These are phyloP conservation scores for Thymelicus sylvestris DNA, from an alignment of 2,888 invertebrate genomes.

Conservation along the genomic window DNA sequence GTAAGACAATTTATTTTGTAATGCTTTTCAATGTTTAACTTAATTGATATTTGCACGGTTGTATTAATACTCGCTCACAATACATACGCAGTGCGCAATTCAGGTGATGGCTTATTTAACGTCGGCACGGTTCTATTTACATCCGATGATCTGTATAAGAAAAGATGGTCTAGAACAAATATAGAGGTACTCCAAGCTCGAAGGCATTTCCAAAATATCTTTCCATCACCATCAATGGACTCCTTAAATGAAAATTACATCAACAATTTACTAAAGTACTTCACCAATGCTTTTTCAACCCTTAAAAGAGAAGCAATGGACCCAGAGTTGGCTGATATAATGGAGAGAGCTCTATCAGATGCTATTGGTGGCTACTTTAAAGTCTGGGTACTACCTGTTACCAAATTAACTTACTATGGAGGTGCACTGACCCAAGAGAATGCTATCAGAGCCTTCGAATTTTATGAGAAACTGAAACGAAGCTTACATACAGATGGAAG, in stretches of 20 bases:
- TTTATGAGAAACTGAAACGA: constrained; percentile 84
- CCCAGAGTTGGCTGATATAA: constrained; percentile 49
- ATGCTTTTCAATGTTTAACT: constrained; percentile 67
- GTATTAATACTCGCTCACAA: constrained; percentile 40
- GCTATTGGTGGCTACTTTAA: constrained; percentile 86
- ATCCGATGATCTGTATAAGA: constrained; percentile 51
- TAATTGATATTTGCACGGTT: constrained; percentile 52
- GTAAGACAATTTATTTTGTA: constrained; percentile 31
- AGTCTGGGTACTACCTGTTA: constrained; percentile 84
- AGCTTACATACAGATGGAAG: constrained; percentile 85
- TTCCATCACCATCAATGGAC: constrained; percentile 58
- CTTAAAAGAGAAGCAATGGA: constrained; percentile 56
- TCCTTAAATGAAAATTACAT: constrained; percentile 58
- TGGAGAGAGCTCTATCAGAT: constrained; percentile 75
- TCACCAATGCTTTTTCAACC: constrained; percentile 54
- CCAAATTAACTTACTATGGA: constrained; percentile 86
- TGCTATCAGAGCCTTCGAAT: constrained; percentile 79
- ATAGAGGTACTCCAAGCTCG: constrained; percentile 61
- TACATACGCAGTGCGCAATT: constrained; percentile 16
- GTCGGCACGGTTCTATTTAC: constrained; percentile 71
- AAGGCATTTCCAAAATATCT: constrained; percentile 59
- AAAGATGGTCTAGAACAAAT: constrained; percentile 56
- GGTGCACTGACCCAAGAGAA: constrained; percentile 84
- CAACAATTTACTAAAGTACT: constrained; percentile 56
- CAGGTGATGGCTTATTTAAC: constrained; percentile 46